These are phyloP conservation scores for Plecotus auritus DNA, from an alignment of 2,113 vertebrate genomes.

Conservation along the genomic window DNA sequence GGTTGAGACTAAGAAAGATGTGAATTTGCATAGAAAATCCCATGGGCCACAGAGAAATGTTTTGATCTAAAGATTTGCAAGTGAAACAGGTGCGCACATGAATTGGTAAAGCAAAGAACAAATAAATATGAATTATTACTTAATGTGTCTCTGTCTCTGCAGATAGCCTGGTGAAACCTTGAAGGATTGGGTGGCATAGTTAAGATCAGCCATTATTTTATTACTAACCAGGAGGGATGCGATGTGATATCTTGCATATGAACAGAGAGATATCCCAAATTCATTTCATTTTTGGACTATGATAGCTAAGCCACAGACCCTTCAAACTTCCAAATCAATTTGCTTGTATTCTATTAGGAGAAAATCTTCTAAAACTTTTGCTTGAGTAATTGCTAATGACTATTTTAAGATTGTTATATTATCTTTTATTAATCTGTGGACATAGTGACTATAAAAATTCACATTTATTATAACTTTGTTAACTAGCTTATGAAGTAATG, in stretches of 20 bases:
- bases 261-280: neutral
- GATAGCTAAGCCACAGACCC: neutral
- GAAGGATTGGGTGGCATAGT: neutral
- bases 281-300: neutral
- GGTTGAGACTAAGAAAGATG: neutral
- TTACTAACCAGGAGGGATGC: neutral
- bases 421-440: neutral
- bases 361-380: neutral
- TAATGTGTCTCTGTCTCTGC: neutral
- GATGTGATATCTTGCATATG: neutral
- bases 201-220: neutral
- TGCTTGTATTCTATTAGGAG: neutral
- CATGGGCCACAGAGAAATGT: neutral
- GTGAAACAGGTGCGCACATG: neutral
- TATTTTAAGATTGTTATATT: neutral
- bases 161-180: neutral
- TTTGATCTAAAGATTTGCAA: conserved; percentile 7
- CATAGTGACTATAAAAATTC: neutral
- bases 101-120: neutral
- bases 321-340: neutral
- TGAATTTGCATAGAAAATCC: neutral
- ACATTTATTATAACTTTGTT: neutral
- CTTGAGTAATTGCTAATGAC: neutral
- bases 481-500: neutral
- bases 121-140: neutral